A percentile compares a stretch with the other conserved stretches of the same genome.
phyloP scores from a whole-genome alignment of 2,113 vertebrate species.

The Strigops habroptila region DNA sequence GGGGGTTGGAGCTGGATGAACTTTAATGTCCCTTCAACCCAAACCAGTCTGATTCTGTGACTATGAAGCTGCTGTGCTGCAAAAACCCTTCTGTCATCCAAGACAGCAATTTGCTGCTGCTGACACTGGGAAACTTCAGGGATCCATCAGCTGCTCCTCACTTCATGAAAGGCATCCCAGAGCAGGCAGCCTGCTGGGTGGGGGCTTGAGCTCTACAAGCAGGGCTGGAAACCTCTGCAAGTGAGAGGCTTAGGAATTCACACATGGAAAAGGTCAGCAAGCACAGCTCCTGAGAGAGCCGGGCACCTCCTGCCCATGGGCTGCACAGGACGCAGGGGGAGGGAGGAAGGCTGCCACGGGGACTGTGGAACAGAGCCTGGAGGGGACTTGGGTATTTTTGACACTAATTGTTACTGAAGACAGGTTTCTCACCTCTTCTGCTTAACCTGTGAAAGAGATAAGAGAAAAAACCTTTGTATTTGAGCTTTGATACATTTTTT shows the following conservation, averaged over 20 bases:
- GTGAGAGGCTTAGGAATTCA: not conserved
- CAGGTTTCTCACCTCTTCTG: not conserved
- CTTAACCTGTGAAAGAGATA: not conserved
- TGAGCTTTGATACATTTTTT: not conserved
- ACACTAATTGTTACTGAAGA: not conserved
- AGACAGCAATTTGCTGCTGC: not conserved
- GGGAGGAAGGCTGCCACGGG: not conserved
- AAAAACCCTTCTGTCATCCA: not conserved
- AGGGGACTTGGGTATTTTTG: not conserved
- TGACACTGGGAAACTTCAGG: not conserved
- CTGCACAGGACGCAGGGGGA: not conserved
- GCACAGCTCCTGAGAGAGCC: not conserved
- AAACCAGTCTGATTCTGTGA: not conserved
- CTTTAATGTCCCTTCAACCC: not conserved
- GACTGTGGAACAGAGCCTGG: not conserved
- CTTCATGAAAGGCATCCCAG: not conserved
- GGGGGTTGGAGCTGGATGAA: not conserved
- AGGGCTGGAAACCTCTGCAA: not conserved
- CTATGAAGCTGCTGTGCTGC: not conserved
- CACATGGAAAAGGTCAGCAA: not conserved
- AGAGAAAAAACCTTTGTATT: not conserved
- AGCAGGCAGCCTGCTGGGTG: not conserved
- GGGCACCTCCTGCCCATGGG: not conserved
- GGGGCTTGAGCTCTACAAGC: not conserved
- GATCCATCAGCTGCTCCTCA: not conserved